Conservation (phyloP, 1,140 invertebrate genomes). For the Ericerus pela region DNA sequence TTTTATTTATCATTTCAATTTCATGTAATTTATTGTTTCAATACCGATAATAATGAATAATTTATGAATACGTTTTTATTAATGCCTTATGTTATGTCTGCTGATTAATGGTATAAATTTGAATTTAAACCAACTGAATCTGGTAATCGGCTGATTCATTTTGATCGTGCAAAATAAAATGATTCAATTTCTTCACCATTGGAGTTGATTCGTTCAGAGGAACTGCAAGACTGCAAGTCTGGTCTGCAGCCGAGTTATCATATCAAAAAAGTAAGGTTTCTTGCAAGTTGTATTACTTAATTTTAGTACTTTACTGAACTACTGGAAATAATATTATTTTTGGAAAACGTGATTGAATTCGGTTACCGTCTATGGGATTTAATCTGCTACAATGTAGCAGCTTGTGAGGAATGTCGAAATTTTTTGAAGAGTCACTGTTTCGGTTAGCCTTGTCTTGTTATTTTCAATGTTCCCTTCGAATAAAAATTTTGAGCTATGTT, state of each 20-base stretch:
- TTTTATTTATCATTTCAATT: background rate
- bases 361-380: background rate
- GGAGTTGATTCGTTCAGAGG: background rate
- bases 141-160: constrained; percentile 5
- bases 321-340: background rate
- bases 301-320: background rate
- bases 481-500: too few species aligned
- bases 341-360: background rate
- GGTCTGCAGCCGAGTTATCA: background rate
- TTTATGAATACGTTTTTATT: background rate
- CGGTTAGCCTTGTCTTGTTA: too few species aligned
- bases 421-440: too few species aligned
- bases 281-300: background rate
- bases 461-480: too few species aligned
- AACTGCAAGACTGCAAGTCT: background rate
- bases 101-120: background rate
- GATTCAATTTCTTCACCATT: background rate
- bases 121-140: background rate
- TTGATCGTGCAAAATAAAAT: constrained; percentile 4
- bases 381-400: too few species aligned
- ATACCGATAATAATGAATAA: background rate
- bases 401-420: too few species aligned
- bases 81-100: background rate
- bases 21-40: background rate
- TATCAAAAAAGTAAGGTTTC: background rate